Evolutionary conservation across 2,797 vertebrate genomes (phyloP).

Genomic region (Acrocephalus scirpaceus): DNA sequence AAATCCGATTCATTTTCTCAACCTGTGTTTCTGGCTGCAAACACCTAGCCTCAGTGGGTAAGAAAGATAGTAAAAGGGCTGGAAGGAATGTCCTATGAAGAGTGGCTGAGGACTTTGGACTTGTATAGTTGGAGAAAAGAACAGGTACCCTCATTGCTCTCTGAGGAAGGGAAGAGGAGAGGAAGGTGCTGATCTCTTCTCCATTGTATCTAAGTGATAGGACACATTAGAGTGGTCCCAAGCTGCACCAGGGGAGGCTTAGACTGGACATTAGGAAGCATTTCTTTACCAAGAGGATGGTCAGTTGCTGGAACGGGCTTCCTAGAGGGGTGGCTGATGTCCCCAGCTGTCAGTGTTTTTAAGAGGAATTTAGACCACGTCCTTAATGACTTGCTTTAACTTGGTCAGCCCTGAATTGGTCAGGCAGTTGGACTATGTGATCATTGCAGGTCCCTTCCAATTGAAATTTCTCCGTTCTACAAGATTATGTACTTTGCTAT

Average conservation of each 20-base stretch:
- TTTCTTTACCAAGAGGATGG: background rate
- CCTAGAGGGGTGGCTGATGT: background rate
- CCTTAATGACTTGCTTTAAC: background rate
- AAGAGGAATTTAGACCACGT: background rate
- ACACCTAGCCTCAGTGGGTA: background rate
- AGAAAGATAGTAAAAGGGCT: background rate
- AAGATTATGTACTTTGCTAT: background rate
- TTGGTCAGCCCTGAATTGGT: background rate
- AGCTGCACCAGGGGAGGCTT: background rate
- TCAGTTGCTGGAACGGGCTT: background rate
- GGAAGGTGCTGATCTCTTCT: background rate
- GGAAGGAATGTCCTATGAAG: background rate
- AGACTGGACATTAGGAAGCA: background rate
- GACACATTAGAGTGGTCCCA: background rate
- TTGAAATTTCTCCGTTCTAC: background rate
- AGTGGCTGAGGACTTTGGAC: background rate
- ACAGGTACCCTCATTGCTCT: background rate
- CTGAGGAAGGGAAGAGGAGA: background rate
- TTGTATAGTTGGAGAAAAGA: background rate
- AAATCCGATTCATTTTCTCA: background rate
- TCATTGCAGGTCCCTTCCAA: background rate
- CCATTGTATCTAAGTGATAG: fast-evolving
- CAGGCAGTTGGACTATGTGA: background rate
- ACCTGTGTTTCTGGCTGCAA: background rate
- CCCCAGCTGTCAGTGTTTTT: background rate